These are phyloP conservation scores for Pseudomyrmex concolor DNA, from an alignment of 1,140 invertebrate species.

Conservation along the genomic window DNA sequence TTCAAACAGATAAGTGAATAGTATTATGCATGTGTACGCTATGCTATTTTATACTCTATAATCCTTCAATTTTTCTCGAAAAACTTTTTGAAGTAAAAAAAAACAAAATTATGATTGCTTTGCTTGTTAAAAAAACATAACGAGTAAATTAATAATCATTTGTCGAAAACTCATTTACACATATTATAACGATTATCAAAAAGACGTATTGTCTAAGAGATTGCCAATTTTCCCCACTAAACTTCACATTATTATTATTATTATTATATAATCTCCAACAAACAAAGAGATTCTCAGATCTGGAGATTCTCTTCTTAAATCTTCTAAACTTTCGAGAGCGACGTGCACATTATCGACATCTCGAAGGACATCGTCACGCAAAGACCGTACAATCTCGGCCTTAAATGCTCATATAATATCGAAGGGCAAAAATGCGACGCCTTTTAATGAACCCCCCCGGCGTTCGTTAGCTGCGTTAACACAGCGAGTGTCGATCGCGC, in stretches of 20 bases:
- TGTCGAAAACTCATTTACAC: conserved; percentile 30
- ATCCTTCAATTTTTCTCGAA: background rate
- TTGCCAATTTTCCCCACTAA: conserved; percentile 57
- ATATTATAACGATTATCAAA: conserved; percentile 14
- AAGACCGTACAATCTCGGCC: conserved; percentile 58
- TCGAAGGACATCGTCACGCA: conserved; percentile 54
- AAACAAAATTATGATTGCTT: conserved; percentile 7
- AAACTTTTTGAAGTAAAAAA: background rate
- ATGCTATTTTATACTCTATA: conserved; percentile 6
- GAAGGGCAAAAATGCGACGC: conserved; percentile 57
- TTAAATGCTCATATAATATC: conserved; percentile 57
- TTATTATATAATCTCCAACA: conserved; percentile 44
- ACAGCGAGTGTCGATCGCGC: conserved; percentile 47
- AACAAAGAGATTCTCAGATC: conserved; percentile 19
- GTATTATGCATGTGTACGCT: background rate
- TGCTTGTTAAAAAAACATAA: background rate
- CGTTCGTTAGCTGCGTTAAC: conserved; percentile 40
- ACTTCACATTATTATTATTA: conserved; percentile 14
- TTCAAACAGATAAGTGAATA: conserved; percentile 2
- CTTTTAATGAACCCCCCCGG: conserved; percentile 24
- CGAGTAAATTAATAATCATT: background rate
- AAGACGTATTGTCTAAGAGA: conserved; percentile 62
- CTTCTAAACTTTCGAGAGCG: conserved; percentile 63
- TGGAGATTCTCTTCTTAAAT: conserved; percentile 1
- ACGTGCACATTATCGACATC: conserved; percentile 62